Percentiles rank a stretch among this genome's conserved stretches.
These are phyloP conservation scores for Tadarida brasiliensis DNA, from an alignment of 2,797 vertebrate species.

Conservation along the genomic window DNA sequence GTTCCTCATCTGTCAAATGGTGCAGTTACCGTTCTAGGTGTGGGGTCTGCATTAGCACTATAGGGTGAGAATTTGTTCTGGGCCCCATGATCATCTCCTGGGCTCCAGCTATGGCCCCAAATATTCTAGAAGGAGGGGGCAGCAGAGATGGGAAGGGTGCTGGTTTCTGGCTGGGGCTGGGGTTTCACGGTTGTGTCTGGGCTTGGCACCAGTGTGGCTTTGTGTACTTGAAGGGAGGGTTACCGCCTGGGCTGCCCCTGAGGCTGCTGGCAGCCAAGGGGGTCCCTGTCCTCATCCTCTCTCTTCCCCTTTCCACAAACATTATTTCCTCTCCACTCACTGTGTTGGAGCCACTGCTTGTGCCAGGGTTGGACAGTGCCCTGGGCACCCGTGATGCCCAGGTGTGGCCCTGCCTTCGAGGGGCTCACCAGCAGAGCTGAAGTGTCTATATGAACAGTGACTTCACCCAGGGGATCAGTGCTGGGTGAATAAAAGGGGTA, in stretches of 20 bases:
- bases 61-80: background rate
- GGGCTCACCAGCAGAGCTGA: background rate
- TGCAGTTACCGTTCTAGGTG: background rate
- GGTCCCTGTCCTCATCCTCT: background rate
- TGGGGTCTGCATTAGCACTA: background rate
- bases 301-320: background rate
- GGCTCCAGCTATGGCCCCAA: background rate
- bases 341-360: rapidly evolving
- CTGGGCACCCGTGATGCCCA: background rate
- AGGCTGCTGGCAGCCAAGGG: background rate
- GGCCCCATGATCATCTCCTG: background rate
- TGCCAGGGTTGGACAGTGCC: background rate
- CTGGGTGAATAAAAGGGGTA: background rate
- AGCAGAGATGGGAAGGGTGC: background rate
- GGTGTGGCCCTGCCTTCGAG: background rate
- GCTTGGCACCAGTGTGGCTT: too few species aligned
- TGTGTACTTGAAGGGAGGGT: background rate
- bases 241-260: background rate
- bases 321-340: background rate
- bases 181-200: background rate
- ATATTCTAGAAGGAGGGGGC: background rate
- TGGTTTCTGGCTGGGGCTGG: background rate
- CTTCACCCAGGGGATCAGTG: background rate
- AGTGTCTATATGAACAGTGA: rapidly evolving
- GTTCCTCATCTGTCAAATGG: background rate